A percentile compares a stretch with the other conserved stretches of the same genome.
phyloP scores from a whole-genome alignment of 2,888 invertebrate species.

The Thereva unica region DNA sequence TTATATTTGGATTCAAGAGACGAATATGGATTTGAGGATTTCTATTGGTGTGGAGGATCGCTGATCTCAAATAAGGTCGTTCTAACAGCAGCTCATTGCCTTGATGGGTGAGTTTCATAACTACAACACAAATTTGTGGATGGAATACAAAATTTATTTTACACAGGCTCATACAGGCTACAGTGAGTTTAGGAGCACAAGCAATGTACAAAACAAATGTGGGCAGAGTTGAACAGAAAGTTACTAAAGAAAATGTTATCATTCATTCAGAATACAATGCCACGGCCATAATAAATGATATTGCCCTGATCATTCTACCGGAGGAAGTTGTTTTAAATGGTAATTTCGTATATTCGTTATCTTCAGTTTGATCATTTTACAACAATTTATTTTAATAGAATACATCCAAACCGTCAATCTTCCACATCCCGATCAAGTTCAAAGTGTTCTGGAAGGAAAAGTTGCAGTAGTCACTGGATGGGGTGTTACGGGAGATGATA shows the following conservation, averaged over 20 bases:
- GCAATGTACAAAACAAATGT: slow-evolving; percentile 6
- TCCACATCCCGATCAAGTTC: not conserved
- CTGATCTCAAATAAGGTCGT: slow-evolving; percentile 21
- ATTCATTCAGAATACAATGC: slow-evolving; percentile 51
- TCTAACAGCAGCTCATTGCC: slow-evolving; percentile 37
- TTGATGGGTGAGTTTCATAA: not conserved
- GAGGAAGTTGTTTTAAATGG: not conserved
- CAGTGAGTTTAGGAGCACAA: slow-evolving; percentile 21
- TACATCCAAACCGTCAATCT: slow-evolving; percentile 7
- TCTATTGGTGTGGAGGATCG: slow-evolving; percentile 31
- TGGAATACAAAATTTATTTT: not conserved
- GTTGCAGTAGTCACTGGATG: slow-evolving; percentile 18
- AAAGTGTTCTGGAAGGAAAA: not conserved
- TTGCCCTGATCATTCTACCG: slow-evolving; percentile 48
- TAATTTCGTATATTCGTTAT: not conserved
- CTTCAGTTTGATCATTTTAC: not conserved
- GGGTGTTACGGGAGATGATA: slow-evolving; percentile 14
- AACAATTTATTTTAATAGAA: not conserved
- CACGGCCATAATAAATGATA: slow-evolving; percentile 47
- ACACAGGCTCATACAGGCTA: slow-evolving; percentile 11
- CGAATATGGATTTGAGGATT: slow-evolving; percentile 4
- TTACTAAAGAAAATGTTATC: slow-evolving; percentile 43
- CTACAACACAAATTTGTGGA: not conserved
- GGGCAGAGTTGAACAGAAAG: slow-evolving; percentile 21
- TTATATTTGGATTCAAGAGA: not conserved